phyloP scores from a whole-genome alignment of 2,113 vertebrate species.

The Cnemophilus loriae region DNA sequence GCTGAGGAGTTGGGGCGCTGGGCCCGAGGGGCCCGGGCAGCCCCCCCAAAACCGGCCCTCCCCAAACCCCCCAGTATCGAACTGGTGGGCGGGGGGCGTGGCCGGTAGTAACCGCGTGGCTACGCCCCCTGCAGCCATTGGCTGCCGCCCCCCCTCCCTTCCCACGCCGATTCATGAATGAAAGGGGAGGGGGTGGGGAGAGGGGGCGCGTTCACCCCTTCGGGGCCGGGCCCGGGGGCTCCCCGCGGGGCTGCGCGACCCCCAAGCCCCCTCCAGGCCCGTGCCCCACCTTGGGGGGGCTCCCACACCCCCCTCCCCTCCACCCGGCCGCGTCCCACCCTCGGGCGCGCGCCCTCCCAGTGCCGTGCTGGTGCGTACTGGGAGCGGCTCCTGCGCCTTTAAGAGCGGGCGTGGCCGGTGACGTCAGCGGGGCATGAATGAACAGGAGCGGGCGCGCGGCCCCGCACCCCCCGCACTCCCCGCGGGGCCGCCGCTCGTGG shows the following conservation, averaged over 20 bases:
- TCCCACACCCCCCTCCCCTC: not conserved
- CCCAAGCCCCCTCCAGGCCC: not conserved
- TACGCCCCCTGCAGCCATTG: conserved; percentile 48
- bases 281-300: not conserved
- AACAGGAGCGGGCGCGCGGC: conserved; percentile 1
- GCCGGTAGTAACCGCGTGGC: not conserved
- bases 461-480: not conserved
- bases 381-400: conserved; percentile 67
- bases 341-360: not conserved
- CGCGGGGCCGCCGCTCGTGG: not conserved
- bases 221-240: not conserved
- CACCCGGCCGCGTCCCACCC: not conserved
- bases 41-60: not conserved
- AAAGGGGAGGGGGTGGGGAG: not conserved
- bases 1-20: not conserved
- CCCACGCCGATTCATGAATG: conserved; percentile 75
- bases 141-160: conserved; percentile 64
- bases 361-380: conserved; percentile 70
- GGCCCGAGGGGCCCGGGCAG: not conserved
- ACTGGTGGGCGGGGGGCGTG: not conserved
- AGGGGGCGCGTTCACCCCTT: not conserved
- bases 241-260: not conserved
- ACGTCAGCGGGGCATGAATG: not conserved
- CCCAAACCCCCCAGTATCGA: not conserved
- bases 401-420: conserved; percentile 47